Conservation (phyloP, 1,140 invertebrate species). For the Magallana angulata region DNA sequence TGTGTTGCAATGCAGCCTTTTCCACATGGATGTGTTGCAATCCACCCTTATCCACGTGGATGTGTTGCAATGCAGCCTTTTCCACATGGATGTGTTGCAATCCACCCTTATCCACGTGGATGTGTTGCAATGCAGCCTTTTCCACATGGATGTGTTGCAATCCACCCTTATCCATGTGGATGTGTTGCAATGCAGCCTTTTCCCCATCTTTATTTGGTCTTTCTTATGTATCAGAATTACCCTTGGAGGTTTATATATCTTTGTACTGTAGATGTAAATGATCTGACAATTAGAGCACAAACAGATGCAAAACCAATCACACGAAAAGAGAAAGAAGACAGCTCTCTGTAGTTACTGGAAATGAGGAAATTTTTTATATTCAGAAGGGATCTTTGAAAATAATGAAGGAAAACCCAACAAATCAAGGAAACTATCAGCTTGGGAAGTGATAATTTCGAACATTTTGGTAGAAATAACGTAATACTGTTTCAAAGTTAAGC, state of each 20-base stretch:
- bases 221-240: neutral
- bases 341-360: no score
- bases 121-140: neutral
- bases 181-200: neutral
- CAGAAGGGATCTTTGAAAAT: no score
- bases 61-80: neutral
- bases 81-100: neutral
- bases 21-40: neutral
- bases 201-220: neutral
- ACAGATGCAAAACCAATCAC: no score
- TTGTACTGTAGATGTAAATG: no score
- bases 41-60: neutral
- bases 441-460: no score
- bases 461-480: no score
- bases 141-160: neutral
- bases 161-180: neutral
- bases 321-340: no score
- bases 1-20: neutral
- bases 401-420: no score
- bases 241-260: neutral
- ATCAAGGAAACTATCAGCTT: no score
- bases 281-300: no score
- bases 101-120: neutral
- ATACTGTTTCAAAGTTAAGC: no score
- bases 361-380: no score